Evolutionary conservation across 2,113 vertebrate genomes (phyloP).

Genomic region (Limnothrissa miodon): DNA sequence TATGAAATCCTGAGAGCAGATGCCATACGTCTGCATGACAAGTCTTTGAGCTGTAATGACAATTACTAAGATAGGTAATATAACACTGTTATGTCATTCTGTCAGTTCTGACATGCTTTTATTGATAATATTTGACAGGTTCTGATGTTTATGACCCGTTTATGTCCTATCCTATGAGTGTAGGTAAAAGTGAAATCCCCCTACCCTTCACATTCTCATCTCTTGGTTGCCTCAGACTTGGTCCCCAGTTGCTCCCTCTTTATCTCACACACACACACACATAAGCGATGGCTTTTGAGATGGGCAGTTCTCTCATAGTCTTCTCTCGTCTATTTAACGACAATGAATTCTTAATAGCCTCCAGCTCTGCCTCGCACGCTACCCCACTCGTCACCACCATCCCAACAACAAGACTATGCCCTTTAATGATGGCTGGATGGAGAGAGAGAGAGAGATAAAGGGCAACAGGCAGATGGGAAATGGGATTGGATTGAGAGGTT

Average conservation of each 20-base stretch:
- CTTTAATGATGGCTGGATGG: background rate
- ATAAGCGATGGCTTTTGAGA: conserved; percentile 9
- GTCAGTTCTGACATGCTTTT: background rate
- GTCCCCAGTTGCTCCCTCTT: background rate
- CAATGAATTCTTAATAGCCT: conserved; percentile 18
- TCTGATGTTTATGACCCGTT: background rate
- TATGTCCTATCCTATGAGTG: background rate
- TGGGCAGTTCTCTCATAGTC: background rate
- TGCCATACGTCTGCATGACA: background rate
- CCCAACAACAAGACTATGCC: background rate
- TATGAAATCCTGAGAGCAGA: background rate
- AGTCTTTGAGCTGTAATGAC: background rate
- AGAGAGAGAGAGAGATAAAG: background rate
- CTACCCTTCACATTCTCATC: background rate
- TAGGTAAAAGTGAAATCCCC: background rate
- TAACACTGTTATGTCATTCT: background rate
- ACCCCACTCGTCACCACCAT: background rate
- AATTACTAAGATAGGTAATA: background rate
- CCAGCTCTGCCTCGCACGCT: background rate
- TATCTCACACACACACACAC: background rate
- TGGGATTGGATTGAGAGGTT: background rate
- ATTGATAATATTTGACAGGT: background rate
- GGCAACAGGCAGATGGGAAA: background rate
- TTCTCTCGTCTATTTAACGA: background rate
- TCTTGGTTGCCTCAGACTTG: background rate